phyloP scores from a whole-genome alignment of 2,797 vertebrate species.

The Sciurus vulgaris region DNA sequence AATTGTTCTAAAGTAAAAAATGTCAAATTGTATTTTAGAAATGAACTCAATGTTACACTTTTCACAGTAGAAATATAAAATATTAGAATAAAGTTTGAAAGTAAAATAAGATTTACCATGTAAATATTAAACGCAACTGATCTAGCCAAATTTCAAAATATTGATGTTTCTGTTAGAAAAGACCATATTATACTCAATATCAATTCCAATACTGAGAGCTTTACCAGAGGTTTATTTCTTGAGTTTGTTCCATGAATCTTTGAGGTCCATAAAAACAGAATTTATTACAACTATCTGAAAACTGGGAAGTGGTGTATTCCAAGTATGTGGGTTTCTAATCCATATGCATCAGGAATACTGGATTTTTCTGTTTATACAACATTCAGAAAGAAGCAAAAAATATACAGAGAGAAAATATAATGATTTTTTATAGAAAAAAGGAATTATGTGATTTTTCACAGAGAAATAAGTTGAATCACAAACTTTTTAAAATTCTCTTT shows the following conservation, averaged over 20 bases:
- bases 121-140: not conserved
- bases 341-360: not conserved
- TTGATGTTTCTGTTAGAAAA: not conserved
- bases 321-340: not conserved
- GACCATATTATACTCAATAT: not conserved
- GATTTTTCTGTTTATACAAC: not conserved
- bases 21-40: not conserved
- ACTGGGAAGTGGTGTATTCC: rapidly evolving
- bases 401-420: not conserved
- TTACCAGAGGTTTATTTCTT: not conserved
- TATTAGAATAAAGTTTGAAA: not conserved
- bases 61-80: not conserved
- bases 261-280: not conserved
- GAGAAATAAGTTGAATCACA: not conserved
- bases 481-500: not conserved
- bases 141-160: not conserved
- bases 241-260: not conserved
- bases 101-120: not conserved
- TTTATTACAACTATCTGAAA: not conserved
- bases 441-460: not conserved
- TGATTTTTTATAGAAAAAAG: not conserved
- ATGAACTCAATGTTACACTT: not conserved
- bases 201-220: not conserved
- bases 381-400: not conserved
- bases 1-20: not conserved